Conservation (phyloP, 1,140 invertebrate genomes). For the Pachypsylla venusta region DNA sequence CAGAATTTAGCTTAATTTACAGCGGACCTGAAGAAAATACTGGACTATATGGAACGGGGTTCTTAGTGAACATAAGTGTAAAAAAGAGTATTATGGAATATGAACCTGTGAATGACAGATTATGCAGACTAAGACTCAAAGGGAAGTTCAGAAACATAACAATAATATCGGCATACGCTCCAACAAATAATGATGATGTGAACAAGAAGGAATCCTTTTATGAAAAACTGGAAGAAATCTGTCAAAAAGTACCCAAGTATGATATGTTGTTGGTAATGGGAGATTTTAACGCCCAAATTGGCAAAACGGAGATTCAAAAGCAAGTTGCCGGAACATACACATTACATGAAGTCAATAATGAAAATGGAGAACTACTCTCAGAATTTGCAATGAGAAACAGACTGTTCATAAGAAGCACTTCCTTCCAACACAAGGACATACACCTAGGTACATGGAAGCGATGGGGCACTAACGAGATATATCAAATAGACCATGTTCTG, state of each 20-base stretch:
- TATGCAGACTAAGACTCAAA: constrained; percentile 16
- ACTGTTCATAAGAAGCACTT: neutral
- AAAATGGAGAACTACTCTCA: neutral
- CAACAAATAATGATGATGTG: constrained; percentile 9
- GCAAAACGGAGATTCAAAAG: constrained; percentile 4
- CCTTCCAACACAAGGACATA: constrained; percentile 1
- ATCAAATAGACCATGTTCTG: constrained; percentile 19
- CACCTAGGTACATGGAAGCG: neutral
- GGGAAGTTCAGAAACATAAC: constrained; percentile 15
- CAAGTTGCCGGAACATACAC: constrained; percentile 14
- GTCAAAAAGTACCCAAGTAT: constrained; percentile 12
- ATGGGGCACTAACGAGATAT: neutral
- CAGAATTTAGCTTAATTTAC: constrained; percentile 12
- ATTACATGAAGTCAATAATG: constrained; percentile 1
- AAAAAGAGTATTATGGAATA: neutral
- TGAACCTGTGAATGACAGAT: constrained; percentile 14
- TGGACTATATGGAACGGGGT: constrained; percentile 11
- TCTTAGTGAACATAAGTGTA: constrained; percentile 12
- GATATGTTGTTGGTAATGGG: constrained; percentile 12
- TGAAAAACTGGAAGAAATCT: constrained; percentile 9
- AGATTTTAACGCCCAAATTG: constrained; percentile 17
- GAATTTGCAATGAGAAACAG: constrained; percentile 3
- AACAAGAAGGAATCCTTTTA: constrained; percentile 13
- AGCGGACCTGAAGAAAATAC: constrained; percentile 10
- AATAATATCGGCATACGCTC: constrained; percentile 8